Conservation (phyloP, 2,888 invertebrate genomes). For the Noctua fimbriata region DNA sequence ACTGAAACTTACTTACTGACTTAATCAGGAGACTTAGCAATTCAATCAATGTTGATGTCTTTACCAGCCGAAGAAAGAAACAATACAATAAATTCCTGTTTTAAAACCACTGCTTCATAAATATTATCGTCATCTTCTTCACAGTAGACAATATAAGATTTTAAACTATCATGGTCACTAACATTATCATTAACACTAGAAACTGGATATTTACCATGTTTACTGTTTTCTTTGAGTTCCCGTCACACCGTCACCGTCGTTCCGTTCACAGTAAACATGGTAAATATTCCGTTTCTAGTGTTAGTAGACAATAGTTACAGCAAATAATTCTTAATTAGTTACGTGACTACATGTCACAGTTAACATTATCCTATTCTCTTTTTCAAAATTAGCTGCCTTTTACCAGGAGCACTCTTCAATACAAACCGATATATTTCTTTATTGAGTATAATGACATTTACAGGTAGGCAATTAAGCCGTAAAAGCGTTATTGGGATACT, state of each 20-base stretch:
- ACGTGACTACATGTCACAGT: conserved; percentile 43
- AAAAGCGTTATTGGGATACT: conserved; percentile 39
- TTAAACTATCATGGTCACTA: too few relatives aligned
- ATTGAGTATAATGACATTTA: conserved; percentile 41
- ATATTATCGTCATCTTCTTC: conserved; percentile 17
- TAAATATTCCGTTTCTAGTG: too few relatives aligned
- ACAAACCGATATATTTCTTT: conserved; percentile 39
- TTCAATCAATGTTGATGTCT: background rate
- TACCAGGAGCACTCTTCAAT: conserved; percentile 28
- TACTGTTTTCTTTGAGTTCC: too few relatives aligned
- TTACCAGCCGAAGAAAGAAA: background rate
- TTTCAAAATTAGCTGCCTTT: conserved; percentile 28
- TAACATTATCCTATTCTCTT: conserved; percentile 19
- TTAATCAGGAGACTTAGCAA: background rate
- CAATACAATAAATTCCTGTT: background rate
- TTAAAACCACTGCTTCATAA: conserved; percentile 30
- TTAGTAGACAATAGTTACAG: conserved; percentile 30
- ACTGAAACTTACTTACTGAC: background rate
- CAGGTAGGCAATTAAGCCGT: conserved; percentile 59
- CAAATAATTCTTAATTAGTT: conserved; percentile 49
- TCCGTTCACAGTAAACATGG: too few relatives aligned
- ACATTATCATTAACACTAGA: too few relatives aligned
- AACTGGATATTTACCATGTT: too few relatives aligned
- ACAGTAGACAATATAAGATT: conserved; percentile 31
- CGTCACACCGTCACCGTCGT: too few relatives aligned